Evolutionary conservation across 2,888 invertebrate genomes (phyloP).

Genomic region (Ophraella communa): DNA sequence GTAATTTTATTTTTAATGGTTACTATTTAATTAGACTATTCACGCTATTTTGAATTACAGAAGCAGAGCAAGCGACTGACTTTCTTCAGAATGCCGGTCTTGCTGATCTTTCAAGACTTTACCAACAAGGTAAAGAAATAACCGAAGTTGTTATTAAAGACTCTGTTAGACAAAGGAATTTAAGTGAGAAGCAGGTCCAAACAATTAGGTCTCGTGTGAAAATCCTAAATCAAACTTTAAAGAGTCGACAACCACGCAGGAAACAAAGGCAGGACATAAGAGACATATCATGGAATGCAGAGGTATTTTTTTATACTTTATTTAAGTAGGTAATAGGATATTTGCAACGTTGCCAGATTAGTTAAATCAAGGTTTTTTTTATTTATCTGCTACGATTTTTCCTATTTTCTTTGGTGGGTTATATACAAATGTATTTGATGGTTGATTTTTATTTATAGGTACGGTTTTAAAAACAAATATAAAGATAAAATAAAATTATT

Average conservation of each 20-base stretch:
- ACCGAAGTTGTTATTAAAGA: conserved; percentile 69
- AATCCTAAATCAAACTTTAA: conserved; percentile 78
- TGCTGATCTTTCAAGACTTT: conserved; percentile 72
- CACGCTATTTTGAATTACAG: conserved; percentile 59
- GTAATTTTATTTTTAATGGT: too few species aligned
- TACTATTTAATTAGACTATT: conserved; percentile 4
- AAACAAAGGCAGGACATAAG: conserved; percentile 73
- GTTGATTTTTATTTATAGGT: too few species aligned
- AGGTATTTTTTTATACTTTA: conserved; percentile 62
- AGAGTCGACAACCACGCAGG: conserved; percentile 68
- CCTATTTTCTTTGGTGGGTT: too few species aligned
- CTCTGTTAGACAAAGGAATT: conserved; percentile 64
- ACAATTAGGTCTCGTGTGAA: conserved; percentile 77
- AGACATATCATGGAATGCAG: conserved; percentile 82
- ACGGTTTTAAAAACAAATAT: too few species aligned
- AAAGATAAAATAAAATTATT: too few species aligned
- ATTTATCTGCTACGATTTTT: too few species aligned
- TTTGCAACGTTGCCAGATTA: conserved; percentile 22
- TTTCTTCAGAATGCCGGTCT: conserved; percentile 79
- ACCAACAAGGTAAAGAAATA: conserved; percentile 73
- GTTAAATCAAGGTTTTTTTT: not conserved
- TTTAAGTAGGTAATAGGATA: conserved; percentile 1
- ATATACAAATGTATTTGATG: too few species aligned
- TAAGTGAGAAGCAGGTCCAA: conserved; percentile 77
- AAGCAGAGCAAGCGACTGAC: conserved; percentile 79